Evolutionary conservation across 1,140 invertebrate genomes (phyloP), one percentile per base, ranked within the genome.

Genomic region (Drosophila sturtevanti): DNA sequence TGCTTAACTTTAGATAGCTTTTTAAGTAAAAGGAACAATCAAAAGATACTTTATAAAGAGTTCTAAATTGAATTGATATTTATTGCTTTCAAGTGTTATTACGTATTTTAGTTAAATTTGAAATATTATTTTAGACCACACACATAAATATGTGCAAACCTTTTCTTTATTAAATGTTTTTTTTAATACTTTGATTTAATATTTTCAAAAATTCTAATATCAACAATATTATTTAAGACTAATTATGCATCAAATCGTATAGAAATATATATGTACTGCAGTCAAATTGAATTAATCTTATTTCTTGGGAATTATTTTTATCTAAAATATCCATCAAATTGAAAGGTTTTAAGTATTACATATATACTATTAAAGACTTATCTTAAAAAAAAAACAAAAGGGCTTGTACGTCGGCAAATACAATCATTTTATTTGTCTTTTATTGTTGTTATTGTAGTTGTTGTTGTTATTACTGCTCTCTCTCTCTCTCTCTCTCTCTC

Each of bases 361-460:
- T 10, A 35, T 35, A 35, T 7, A 31, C 38, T 10, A 2, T 18
- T 18, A 44, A 44, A 21, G 10, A 3, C 12, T 16, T 44, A 18
- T 48, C 41, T 11, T 44, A 21, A 21, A 6, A 48, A 21, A 21
- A 6, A 48, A 48, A 48, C 18, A 21, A 16, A 48, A 10, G 16
- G 78, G 75, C 71, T 81, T 86, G 82, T 58, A 58, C 65, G 65
- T 41, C 34, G 22, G 41, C 27, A 51, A 60, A 56, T 58, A 60
- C 44, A 66, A 71, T 64, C 68, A 60, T 55, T 56, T 60, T 52
- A 51, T 37, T 37, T 16, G 52, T 44, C 52, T 31, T 63, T 51
- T 66, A 69, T 64, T 77, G 35, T 70, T 34, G 27, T 67, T 60
- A 22, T 35, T 44, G 37, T 22, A 72, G 41, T 21, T 48, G 41